phyloP scores from a whole-genome alignment of 1,140 invertebrate species.

The Leptinotarsa undecemlineata region DNA sequence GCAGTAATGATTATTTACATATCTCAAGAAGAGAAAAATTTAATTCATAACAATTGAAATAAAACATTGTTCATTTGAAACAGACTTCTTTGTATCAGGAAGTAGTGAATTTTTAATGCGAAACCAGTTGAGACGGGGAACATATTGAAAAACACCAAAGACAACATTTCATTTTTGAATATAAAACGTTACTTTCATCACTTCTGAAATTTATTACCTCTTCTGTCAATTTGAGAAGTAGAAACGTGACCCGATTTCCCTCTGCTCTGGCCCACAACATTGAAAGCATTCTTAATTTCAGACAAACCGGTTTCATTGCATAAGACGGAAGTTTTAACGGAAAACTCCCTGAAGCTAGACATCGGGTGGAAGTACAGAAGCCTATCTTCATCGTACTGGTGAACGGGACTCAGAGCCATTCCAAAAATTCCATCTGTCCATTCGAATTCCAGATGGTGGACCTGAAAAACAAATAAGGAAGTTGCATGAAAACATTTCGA shows the following conservation, averaged over 20 bases:
- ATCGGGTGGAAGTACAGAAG: slow-evolving; percentile 77
- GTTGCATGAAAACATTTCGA: too few relatives aligned
- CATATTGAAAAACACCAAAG: too few relatives aligned
- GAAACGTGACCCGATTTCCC: slow-evolving; percentile 70
- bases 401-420: slow-evolving; percentile 67
- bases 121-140: too few relatives aligned
- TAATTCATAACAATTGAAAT: too few relatives aligned
- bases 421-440: slow-evolving; percentile 84
- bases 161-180: too few relatives aligned
- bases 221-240: slow-evolving; percentile 68
- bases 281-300: slow-evolving; percentile 63
- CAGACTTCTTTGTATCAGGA: too few relatives aligned
- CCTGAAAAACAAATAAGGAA: not conserved
- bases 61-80: too few relatives aligned
- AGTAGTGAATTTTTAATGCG: too few relatives aligned
- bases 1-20: too few relatives aligned
- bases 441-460: slow-evolving; percentile 73
- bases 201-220: slow-evolving; percentile 54
- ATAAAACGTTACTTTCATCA: too few relatives aligned
- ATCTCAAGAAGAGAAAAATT: too few relatives aligned
- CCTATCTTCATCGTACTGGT: slow-evolving; percentile 59
- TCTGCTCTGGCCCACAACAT: slow-evolving; percentile 65
- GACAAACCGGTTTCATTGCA: slow-evolving; percentile 62
- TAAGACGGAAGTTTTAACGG: slow-evolving; percentile 67
- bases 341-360: slow-evolving; percentile 77